phyloP scores from a whole-genome alignment of 2,888 invertebrate genomes.

The Baccha elongata region DNA sequence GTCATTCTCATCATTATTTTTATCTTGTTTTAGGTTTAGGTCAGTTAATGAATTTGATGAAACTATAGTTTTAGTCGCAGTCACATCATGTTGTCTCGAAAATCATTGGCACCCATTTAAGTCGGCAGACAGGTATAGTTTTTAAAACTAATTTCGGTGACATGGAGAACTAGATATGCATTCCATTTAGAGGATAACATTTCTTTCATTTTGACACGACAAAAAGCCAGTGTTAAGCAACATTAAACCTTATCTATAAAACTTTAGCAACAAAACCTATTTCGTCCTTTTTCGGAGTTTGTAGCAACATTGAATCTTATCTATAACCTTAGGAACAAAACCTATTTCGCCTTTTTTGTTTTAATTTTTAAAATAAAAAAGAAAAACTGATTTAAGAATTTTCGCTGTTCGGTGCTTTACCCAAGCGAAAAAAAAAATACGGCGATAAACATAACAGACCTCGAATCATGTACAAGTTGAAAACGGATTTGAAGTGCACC shows the following conservation, averaged over 20 bases:
- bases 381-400: conserved; percentile 3
- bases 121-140: too few species aligned
- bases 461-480: conserved; percentile 30
- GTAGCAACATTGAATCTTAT: not conserved
- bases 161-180: too few species aligned
- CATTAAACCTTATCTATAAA: too few species aligned
- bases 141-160: not conserved
- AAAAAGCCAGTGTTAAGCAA: too few species aligned
- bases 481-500: conserved; percentile 30
- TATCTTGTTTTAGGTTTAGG: conserved; percentile 30
- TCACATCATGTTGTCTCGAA: conserved; percentile 21
- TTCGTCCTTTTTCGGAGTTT: not conserved
- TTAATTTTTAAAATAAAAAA: not conserved
- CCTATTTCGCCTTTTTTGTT: not conserved
- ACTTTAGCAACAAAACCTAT: not conserved
- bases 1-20: conserved; percentile 15
- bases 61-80: conserved; percentile 28
- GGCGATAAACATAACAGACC: conserved; percentile 56
- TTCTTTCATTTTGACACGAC: too few species aligned
- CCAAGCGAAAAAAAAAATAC: conserved; percentile 59
- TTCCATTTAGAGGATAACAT: too few species aligned
- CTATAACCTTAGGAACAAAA: not conserved
- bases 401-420: conserved; percentile 32
- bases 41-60: conserved; percentile 70
- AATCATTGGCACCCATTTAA: not conserved